Base-by-base conservation (phyloP, 2,113 vertebrate species). In the Globicephala melas region DNA sequence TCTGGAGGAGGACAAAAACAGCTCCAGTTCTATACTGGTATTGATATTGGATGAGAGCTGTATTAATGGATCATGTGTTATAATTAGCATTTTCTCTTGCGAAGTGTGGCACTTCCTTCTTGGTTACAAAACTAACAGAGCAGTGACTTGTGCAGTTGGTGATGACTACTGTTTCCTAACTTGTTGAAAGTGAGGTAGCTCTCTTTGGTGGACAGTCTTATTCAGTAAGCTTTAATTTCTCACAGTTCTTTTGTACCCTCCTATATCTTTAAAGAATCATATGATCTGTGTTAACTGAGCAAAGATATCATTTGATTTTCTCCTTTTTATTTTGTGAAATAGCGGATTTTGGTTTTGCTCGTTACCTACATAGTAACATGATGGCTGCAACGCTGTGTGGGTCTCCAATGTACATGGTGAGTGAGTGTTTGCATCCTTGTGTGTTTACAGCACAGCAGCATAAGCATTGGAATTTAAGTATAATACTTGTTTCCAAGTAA, bases 371-470 rank as follows among this genome's bases (percentile, higher is more conserved):
- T 97, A 99, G 99, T 98, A 99, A 99, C 98, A 99, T 99, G 99
- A 99, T 99, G 99, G 99, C 99, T 38, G 99, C 99, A 95, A 99
- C 99, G 0, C 98, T 99, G 2, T 99, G 99, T 90, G 99, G 99
- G 26, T 99, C 99, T 50, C 99, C 99, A 1, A 99, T 99, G 99
- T 99, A 99, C 96, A 99, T 99, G 99, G 99, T 99, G 96, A 99
- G 99, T 99, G 96, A 99, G 0, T 94, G 26, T 28, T 94, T 92
- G 70, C 62, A 67, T 83, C 25, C 1, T 67, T 60, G 53, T 67
- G 96, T 92, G 36, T 94, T 94, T 96, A 67, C 17, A 91, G 44
- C 4, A 12, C 21, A 84, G 21, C 23, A 15, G 47, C 11, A 3
- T 77, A 44, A 44, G 25, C 50, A n/a, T 7, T 94, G 36, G 33